phyloP scores from a whole-genome alignment of 2,888 invertebrate genomes.

The Orthosia gracilis region DNA sequence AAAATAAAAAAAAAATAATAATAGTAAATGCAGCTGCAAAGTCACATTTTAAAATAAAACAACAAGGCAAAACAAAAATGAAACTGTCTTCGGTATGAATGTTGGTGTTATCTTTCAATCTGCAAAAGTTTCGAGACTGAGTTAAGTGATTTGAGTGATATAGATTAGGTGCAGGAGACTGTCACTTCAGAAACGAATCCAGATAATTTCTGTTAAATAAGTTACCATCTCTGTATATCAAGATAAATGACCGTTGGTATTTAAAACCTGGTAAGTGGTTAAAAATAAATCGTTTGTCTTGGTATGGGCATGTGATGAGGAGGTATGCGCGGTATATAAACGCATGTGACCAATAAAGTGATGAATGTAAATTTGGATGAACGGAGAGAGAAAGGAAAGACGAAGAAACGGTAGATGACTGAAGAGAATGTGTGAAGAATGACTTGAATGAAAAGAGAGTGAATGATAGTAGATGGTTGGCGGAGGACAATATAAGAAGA shows the following conservation, averaged over 20 bases:
- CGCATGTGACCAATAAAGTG: no score
- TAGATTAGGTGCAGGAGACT: slow-evolving; percentile 10
- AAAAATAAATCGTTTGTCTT: not conserved
- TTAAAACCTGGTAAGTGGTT: not conserved
- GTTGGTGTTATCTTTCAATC: not conserved
- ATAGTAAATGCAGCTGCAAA: not conserved
- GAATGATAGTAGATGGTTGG: no score
- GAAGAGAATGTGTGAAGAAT: no score
- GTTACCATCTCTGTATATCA: slow-evolving; percentile 6
- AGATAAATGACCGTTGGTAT: not conserved
- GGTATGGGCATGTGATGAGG: not conserved
- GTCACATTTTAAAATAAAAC: not conserved
- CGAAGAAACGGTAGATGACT: no score
- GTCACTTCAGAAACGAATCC: not conserved
- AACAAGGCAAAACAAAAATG: not conserved
- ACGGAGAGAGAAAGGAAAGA: no score
- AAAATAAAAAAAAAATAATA: not conserved
- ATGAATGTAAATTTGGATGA: no score
- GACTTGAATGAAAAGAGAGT: no score
- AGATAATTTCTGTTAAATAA: not conserved
- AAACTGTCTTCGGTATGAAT: not conserved
- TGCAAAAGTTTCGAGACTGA: slow-evolving; percentile 6
- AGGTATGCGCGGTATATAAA: not conserved
- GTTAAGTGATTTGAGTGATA: slow-evolving; percentile 23
- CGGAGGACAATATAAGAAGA: no score